Evolutionary conservation across 2,113 vertebrate species (phyloP), one percentile per base, ranked within the genome.

Genomic region (Atherinomorus stipes): DNA sequence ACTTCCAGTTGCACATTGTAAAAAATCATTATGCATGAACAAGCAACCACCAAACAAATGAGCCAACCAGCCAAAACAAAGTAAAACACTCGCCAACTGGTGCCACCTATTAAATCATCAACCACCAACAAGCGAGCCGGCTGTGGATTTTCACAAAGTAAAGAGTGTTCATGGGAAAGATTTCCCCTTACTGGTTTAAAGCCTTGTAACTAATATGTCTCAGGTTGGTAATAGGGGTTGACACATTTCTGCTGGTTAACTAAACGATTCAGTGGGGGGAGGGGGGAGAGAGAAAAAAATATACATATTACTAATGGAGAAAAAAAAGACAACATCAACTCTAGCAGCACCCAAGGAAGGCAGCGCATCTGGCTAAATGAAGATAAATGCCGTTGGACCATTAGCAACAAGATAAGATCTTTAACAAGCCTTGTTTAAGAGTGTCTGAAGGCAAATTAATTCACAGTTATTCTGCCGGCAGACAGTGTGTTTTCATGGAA

Each of bases 371-470:
- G 80, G 84, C 76, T 90, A 90, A 92, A 94, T 93, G 91, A 94
- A 93, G 90, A 93, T 91, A 92, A 94, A 94, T 86, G 91, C 91
- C 91, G 88, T 82, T 88, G 88, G 92, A 92, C 92, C 92, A 93
- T 94, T 94, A 94, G 91, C 90, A 90, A 87, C 82, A 72, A 91
- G 93, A 94, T 93, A 94, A 91, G 90, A 93, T 93, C 92, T 94
- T 91, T 93, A 94, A 94, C 92, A 93, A 93, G 92, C 79, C 90
- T 87, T 91, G 91, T 93, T 93, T 93, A 92, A 93, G 89, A 94
- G 91, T 78, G 91, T 94, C 92, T 92, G 90, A 93, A 94, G 89
- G 91, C 93, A 93, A 94, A 95, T 93, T 92, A 93, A 94, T 94
- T 93, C 91, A 91, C 90, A 93, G 92, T 89, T 92, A 90, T 85